Evolutionary conservation across 2,113 vertebrate genomes (phyloP).

Genomic region (Apteryx mantelli): DNA sequence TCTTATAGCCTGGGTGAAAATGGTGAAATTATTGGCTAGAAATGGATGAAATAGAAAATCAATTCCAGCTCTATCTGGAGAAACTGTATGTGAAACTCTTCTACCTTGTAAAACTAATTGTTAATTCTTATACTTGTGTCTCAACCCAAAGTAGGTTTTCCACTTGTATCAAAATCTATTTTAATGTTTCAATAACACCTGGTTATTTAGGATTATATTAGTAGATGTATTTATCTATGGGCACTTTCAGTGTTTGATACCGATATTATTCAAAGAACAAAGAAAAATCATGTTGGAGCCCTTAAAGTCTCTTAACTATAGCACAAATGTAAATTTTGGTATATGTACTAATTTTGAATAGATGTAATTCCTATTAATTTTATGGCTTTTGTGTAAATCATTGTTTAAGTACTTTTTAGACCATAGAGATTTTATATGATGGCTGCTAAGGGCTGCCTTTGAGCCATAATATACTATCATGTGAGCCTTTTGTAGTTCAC

Average conservation of each 20-base stretch:
- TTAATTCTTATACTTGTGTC: background rate
- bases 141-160: background rate
- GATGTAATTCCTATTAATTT: background rate
- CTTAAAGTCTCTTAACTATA: background rate
- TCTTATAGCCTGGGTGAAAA: background rate
- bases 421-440: background rate
- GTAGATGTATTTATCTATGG: background rate
- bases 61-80: background rate
- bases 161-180: background rate
- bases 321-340: background rate
- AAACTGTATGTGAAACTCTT: background rate
- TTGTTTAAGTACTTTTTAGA: background rate
- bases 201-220: background rate
- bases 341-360: background rate
- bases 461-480: constrained; percentile 1
- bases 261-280: background rate
- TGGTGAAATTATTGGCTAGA: background rate
- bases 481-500: constrained; percentile 35
- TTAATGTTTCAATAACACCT: background rate
- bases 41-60: background rate
- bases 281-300: background rate
- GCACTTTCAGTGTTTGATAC: background rate
- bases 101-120: background rate
- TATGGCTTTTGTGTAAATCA: background rate
- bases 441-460: constrained; percentile 22